Evolutionary conservation across 2,797 vertebrate species (phyloP).

Genomic region (Pangasius krempfi): DNA sequence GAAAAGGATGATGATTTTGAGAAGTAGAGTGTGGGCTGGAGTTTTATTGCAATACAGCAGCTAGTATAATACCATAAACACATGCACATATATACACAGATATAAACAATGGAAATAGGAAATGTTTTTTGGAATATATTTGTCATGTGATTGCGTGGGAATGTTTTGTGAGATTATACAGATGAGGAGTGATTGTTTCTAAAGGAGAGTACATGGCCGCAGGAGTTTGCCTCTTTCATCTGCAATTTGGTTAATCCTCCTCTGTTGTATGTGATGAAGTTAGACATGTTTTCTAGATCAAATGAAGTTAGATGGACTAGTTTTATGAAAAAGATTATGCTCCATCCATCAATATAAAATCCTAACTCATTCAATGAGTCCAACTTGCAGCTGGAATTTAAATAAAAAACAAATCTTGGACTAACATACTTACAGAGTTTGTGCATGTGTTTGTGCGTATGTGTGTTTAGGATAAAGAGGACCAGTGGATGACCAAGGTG

Average conservation of each 20-base stretch:
- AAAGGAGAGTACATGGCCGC: constrained; percentile 38
- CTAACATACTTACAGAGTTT: background rate
- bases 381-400: background rate
- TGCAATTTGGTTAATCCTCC: constrained; percentile 33
- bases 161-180: constrained; percentile 33
- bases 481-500: constrained; percentile 96
- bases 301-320: background rate
- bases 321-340: background rate
- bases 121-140: constrained; percentile 30
- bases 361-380: background rate
- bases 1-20: constrained; percentile 50
- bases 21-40: constrained; percentile 47
- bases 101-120: constrained; percentile 31
- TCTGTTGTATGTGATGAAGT: constrained; percentile 54
- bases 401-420: background rate
- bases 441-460: constrained; percentile 1
- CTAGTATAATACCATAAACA: background rate
- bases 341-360: background rate
- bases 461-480: constrained; percentile 87
- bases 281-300: constrained; percentile 31
- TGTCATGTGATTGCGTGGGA: constrained; percentile 18
- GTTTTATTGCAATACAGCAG: constrained; percentile 46
- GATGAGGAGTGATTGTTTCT: constrained; percentile 22
- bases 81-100: constrained; percentile 18
- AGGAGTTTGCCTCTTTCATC: constrained; percentile 33